phyloP scores from a whole-genome alignment of 2,113 vertebrate genomes.

The Halichoeres trimaculatus region DNA sequence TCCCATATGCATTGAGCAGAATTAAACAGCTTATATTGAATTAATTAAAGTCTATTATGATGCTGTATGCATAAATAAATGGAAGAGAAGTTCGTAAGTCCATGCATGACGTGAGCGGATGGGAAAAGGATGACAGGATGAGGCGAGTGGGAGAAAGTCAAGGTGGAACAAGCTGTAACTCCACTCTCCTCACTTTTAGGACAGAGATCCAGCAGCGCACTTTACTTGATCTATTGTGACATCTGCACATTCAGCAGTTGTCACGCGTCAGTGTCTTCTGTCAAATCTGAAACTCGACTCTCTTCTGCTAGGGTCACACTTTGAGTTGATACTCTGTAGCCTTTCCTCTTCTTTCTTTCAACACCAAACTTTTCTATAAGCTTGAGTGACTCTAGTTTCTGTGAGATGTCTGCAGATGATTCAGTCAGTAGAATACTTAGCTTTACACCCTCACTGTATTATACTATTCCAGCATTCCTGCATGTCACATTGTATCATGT shows the following conservation, averaged over 20 bases:
- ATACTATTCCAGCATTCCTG: no score
- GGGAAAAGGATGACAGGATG: conserved; percentile 27
- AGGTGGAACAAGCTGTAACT: conserved; percentile 1
- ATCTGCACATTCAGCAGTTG: conserved; percentile 21
- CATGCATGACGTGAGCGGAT: conserved; percentile 35
- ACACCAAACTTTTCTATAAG: neutral
- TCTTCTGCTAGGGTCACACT: no score
- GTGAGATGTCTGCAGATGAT: no score
- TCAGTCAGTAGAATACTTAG: no score
- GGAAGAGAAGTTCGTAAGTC: conserved; percentile 37
- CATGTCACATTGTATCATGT: no score
- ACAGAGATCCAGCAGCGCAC: neutral
- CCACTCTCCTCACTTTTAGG: conserved; percentile 26
- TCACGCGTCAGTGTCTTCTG: neutral
- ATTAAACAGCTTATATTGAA: conserved; percentile 35
- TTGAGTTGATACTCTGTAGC: no score
- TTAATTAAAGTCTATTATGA: conserved; percentile 42
- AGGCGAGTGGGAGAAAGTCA: neutral
- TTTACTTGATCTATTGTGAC: conserved; percentile 22
- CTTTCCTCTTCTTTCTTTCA: neutral
- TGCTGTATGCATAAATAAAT: conserved; percentile 14
- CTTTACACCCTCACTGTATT: no score
- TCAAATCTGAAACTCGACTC: neutral
- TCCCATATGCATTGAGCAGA: conserved; percentile 15
- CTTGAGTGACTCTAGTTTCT: neutral